These are phyloP conservation scores for Pogonognathellus flavescens DNA, from an alignment of 1,140 invertebrate species.

Conservation along the genomic window DNA sequence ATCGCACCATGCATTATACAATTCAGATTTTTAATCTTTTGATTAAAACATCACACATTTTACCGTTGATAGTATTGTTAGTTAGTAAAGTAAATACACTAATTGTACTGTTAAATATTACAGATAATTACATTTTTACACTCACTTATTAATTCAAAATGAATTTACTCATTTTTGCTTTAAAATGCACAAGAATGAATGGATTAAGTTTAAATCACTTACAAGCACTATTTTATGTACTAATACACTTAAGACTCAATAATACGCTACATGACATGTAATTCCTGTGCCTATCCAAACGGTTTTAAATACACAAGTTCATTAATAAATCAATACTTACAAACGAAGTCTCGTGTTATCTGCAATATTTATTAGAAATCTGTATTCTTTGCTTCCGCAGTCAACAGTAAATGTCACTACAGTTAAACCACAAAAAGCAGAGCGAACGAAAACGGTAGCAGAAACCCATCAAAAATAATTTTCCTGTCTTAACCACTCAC, in stretches of 20 bases:
- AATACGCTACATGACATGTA: slow-evolving; percentile 1
- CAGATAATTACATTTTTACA: no score
- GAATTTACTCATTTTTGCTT: no score
- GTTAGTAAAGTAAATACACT: background rate
- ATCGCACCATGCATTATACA: background rate
- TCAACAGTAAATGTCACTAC: background rate
- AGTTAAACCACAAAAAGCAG: background rate
- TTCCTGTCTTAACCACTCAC: background rate
- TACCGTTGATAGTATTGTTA: slow-evolving; percentile 38
- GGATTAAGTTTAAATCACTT: no score
- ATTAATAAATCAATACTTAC: background rate
- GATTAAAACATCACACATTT: slow-evolving; percentile 10
- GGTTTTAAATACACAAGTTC: slow-evolving; percentile 25
- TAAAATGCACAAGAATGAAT: no score
- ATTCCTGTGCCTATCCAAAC: slow-evolving; percentile 7
- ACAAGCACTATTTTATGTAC: background rate
- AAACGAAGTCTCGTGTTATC: background rate
- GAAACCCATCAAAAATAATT: slow-evolving; percentile 12
- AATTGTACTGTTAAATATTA: background rate
- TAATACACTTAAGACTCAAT: background rate
- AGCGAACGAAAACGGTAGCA: slow-evolving; percentile 7
- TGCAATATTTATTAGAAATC: background rate
- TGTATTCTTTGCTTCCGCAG: no score
- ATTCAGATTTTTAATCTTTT: background rate
- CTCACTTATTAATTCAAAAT: no score